phyloP scores from a whole-genome alignment of 2,113 vertebrate species.

The Psittacus erithacus region DNA sequence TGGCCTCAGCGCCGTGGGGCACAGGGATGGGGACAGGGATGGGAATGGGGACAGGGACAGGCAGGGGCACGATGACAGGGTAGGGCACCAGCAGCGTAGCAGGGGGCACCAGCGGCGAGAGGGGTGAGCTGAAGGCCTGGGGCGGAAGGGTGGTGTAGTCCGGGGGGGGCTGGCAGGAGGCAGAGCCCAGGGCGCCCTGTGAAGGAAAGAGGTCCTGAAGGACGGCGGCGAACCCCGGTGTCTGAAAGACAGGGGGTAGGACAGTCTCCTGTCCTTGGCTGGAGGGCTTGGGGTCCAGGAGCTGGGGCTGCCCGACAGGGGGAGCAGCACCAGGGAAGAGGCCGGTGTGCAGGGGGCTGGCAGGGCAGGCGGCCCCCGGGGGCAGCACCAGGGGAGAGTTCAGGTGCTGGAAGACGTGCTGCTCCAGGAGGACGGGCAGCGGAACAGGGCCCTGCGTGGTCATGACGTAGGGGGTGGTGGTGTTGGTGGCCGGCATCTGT shows the following conservation, averaged over 20 bases:
- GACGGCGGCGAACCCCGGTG: conserved; percentile 88
- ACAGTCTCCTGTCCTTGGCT: conserved; percentile 82
- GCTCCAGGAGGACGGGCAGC: conserved; percentile 91
- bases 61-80: conserved; percentile 92
- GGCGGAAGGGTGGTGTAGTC: conserved; percentile 79
- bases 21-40: conserved; percentile 89
- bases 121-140: conserved; percentile 84
- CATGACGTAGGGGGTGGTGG: conserved; percentile 88
- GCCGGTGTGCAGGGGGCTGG: conserved; percentile 80
- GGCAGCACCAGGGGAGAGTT: conserved; percentile 86
- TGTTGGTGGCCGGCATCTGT: conserved; percentile 81
- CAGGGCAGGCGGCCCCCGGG: conserved; percentile 76
- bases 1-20: conserved; percentile 83
- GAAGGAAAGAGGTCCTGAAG: conserved; percentile 92
- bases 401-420: conserved; percentile 95
- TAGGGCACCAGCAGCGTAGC: conserved; percentile 94
- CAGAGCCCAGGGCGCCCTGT: conserved; percentile 76
- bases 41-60: conserved; percentile 91
- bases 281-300: conserved; percentile 85
- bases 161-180: conserved; percentile 81
- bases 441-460: conserved; percentile 90
- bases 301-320: conserved; percentile 80
- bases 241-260: conserved; percentile 87
- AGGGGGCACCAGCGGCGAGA: conserved; percentile 90
- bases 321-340: conserved; percentile 81